Evolutionary conservation across 2,888 invertebrate species (phyloP), one percentile per base, ranked within the genome.

Genomic region (Carterocephalus palaemon): DNA sequence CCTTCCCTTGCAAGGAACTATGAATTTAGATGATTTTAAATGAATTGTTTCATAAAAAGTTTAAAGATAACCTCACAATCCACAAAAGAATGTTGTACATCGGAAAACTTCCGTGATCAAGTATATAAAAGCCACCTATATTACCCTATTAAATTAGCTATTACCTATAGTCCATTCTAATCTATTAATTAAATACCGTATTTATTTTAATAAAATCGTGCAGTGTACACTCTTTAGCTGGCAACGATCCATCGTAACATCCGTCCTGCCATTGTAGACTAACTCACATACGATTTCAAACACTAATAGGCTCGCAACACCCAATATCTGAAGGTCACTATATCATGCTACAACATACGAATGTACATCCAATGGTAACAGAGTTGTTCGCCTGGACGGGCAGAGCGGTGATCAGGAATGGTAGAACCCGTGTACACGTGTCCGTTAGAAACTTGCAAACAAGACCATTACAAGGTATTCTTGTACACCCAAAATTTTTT

Each of bases 91-190:
- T 57, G 58, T 63, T 51, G 52, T 53, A 56, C 57, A 39, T 19
- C 19, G 28, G 46, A 33, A 59, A 58, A 56, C 55, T 52, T 56
- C 40, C 49, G 49, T 52, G 59, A 59, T 58, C 52, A 56, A 57
- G 52, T 60, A 63, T 67, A 64, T 59, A 75, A 78, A 75, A 82
- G 76, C 75, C 78, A 74, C 76, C 71, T 76, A 77, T 64, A 69
- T 70, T 70, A 73, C 68, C 73, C 81, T 82, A 80, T 76, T 73
- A 67, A 75, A 79, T 81, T 78, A 78, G 67, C 82, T 83, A 80
- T 67, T 72, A 75, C 57, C 75, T 79, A 79, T 74, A 74, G 59
- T 76, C 63, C 70, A 68, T 78, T 70, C 74, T 79, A 80, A 70
- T 62, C 71, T 80, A 81, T 71, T 70, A 75, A 70, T 76, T 72